These are phyloP conservation scores for Lacerta viridis DNA, from an alignment of 2,797 vertebrate species.

Conservation along the genomic window DNA sequence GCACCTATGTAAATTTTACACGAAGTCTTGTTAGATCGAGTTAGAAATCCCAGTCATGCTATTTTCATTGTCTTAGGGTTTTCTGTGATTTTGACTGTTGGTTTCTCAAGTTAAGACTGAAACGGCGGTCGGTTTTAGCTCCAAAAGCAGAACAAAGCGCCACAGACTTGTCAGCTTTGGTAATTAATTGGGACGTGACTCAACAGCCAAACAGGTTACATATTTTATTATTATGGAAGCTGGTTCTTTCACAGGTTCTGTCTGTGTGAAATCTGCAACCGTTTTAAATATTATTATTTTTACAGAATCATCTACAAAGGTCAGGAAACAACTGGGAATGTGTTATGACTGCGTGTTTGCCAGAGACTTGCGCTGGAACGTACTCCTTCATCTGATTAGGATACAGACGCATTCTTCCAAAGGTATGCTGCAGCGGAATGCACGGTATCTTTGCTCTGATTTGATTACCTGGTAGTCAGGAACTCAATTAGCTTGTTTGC, in stretches of 20 bases:
- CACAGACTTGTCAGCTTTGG: neutral
- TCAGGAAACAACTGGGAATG: slow-evolving; percentile 38
- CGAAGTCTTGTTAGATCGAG: too few species aligned
- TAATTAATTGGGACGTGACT: slow-evolving; percentile 2
- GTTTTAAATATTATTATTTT: neutral
- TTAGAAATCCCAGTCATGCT: too few species aligned
- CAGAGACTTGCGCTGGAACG: slow-evolving; percentile 15
- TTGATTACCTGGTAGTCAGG: slow-evolving; percentile 93
- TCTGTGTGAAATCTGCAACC: slow-evolving; percentile 1
- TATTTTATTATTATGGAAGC: neutral
- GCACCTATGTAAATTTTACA: too few species aligned
- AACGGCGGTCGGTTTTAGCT: neutral
- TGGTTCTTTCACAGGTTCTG: slow-evolving; percentile 4
- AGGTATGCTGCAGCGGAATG: neutral
- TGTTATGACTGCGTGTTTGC: neutral
- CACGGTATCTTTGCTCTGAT: neutral
- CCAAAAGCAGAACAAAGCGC: neutral
- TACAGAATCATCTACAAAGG: neutral
- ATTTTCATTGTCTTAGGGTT: too few species aligned
- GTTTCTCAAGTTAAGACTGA: neutral
- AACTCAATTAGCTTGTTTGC: slow-evolving; percentile 99
- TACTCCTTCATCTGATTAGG: slow-evolving; percentile 26
- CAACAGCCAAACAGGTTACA: neutral
- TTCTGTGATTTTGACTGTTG: too few species aligned
- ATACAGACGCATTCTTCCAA: slow-evolving; percentile 37